phyloP scores from a whole-genome alignment of 2,797 vertebrate species.

The Kryptolebias ocellatus region DNA sequence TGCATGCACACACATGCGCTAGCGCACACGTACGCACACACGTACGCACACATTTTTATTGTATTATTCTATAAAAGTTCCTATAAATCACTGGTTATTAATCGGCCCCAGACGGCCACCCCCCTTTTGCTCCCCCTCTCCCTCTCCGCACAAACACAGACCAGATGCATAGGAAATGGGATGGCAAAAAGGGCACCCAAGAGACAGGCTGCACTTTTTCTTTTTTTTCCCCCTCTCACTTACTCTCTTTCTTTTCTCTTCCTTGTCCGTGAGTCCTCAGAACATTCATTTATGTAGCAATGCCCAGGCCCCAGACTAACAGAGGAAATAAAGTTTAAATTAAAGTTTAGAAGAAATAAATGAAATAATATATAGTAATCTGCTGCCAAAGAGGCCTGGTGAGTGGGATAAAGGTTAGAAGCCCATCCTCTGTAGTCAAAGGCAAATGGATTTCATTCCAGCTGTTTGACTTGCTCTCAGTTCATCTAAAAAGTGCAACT shows the following conservation, averaged over 20 bases:
- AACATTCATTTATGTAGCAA: constrained; percentile 78
- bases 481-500: constrained; percentile 49
- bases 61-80: constrained; percentile 99
- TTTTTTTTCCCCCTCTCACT: constrained; percentile 19
- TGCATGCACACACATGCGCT: constrained; percentile 49
- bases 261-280: constrained; percentile 73
- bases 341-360: constrained; percentile 79
- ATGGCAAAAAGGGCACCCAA: constrained; percentile 92
- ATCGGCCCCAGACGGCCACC: constrained; percentile 88
- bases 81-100: constrained; percentile 99
- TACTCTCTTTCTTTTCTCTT: constrained; percentile 38
- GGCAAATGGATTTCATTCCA: constrained; percentile 67
- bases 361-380: constrained; percentile 77
- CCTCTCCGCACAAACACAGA: constrained; percentile 85
- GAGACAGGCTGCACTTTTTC: constrained; percentile 85
- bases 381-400: constrained; percentile 73
- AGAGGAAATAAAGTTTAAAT: constrained; percentile 85
- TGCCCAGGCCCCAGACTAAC: constrained; percentile 81
- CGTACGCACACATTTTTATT: constrained; percentile 89
- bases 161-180: constrained; percentile 88
- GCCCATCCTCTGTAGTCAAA: constrained; percentile 73
- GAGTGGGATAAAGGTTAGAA: constrained; percentile 81
- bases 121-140: constrained; percentile 72
- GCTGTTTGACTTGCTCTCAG: constrained; percentile 63
- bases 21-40: constrained; percentile 78